Base-by-base conservation (phyloP, 1,140 invertebrate species). In the Sipha flava region DNA sequence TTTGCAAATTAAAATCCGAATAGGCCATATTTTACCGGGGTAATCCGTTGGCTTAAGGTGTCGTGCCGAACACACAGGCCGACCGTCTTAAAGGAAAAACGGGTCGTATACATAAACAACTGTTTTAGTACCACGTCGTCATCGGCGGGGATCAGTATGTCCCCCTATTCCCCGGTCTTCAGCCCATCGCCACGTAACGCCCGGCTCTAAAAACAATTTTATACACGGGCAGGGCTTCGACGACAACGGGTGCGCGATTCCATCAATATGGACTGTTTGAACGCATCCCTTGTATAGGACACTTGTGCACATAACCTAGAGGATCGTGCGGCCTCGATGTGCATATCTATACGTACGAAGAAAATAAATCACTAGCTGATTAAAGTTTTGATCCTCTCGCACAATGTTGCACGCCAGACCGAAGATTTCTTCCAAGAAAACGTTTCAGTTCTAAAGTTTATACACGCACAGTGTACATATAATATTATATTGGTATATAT, bases 1-100 rank as follows among this genome's bases (percentile, higher is more conserved):
- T 72, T 45, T 47, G 43, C 40, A 49, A 72, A 72, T 72, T 45
- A 72, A 72, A 72, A 47, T 49, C 43, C 29, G 45, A 72, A 72
- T n/a, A 16, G 26, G 68, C 29, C 26, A 72, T 72, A 72, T 72
- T 72, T 45, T 49, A 47, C 23, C 1, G 40, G 68, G 3, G 45
- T 45, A 72, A 45, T 72, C 40, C 43, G 1, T 18, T 2, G 43
- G 68, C 26, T 72, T 49, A 49, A 3, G 9, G 7, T 47, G 68
- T 49, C 66, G 45, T 47, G 43, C 23, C 16, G 29, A 18, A 47
- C 43, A 70, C 66, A 43, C 23, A 26, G 16, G 14, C 12, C 45
- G 68, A 34, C 34, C 23, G 45, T 49, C 43, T 31, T 49, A 47
- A 10, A 49, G 26, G 43, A n/a, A 4, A 31, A 72, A 49, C 68